Evolutionary conservation across 2,888 invertebrate species (phyloP).

Genomic region (Tenthredo scrophulariae): DNA sequence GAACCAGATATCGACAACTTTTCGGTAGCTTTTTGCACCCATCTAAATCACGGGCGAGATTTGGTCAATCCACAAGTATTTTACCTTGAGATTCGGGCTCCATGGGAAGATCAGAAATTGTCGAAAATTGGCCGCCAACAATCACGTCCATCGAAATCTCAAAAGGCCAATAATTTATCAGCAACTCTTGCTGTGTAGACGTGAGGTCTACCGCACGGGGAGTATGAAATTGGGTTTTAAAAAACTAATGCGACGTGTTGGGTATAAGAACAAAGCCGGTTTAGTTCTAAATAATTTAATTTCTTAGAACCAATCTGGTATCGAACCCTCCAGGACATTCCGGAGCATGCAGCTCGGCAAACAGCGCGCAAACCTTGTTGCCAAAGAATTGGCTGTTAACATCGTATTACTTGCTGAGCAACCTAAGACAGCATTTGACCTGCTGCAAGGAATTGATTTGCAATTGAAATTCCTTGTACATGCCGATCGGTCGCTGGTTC

Average conservation of each 20-base stretch:
- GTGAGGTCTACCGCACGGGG: neutral
- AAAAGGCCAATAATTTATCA: constrained; percentile 17
- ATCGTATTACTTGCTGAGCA: neutral
- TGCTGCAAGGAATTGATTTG: constrained; percentile 51
- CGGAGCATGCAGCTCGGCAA: constrained; percentile 29
- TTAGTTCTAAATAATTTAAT: constrained; percentile 34
- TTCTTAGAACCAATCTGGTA: constrained; percentile 32
- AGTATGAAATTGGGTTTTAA: neutral
- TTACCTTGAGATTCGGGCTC: neutral
- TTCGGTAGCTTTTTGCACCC: neutral
- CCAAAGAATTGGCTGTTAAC: constrained; percentile 35
- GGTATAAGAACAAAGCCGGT: constrained; percentile 18
- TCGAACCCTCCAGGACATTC: constrained; percentile 27
- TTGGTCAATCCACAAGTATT: neutral
- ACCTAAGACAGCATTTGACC: constrained; percentile 34
- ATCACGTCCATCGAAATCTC: neutral
- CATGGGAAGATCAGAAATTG: neutral
- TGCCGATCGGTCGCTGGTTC: constrained; percentile 23
- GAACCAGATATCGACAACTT: neutral
- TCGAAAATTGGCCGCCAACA: neutral
- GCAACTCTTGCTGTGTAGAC: neutral
- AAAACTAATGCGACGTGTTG: constrained; percentile 2
- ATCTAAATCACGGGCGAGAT: neutral
- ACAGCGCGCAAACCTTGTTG: neutral
- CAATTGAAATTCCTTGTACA: constrained; percentile 54